Percentiles rank a stretch among this genome's conserved stretches.
Conservation (phyloP, 2,113 vertebrate genomes). For the Zosterops borbonicus region DNA sequence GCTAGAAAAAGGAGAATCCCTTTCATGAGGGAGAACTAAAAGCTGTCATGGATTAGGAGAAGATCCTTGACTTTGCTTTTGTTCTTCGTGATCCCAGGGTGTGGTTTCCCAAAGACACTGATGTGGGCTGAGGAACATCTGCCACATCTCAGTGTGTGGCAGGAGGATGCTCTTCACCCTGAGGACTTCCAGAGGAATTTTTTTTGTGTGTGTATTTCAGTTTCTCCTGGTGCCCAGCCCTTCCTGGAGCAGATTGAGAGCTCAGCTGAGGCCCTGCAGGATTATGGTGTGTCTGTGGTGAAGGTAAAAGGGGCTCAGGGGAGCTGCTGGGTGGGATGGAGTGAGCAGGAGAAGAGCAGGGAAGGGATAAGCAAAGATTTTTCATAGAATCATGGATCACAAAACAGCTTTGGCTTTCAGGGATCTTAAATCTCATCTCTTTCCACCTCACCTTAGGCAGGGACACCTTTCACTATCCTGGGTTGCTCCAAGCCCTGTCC, state of each 20-base stretch:
- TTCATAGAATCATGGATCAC: neutral
- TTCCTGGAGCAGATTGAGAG: slow-evolving; percentile 87
- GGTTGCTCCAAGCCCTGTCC: neutral
- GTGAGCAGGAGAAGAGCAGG: neutral
- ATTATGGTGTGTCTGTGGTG: slow-evolving; percentile 87
- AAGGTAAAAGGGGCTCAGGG: slow-evolving; percentile 76
- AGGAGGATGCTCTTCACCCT: neutral
- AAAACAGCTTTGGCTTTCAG: neutral
- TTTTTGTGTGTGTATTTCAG: slow-evolving; percentile 67
- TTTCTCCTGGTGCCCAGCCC: slow-evolving; percentile 71
- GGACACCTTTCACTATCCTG: neutral
- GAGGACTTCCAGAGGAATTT: neutral
- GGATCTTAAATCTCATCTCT: neutral
- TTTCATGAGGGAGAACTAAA: neutral
- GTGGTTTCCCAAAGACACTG: neutral
- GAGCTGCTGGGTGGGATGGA: neutral
- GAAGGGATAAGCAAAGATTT: neutral
- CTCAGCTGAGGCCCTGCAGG: slow-evolving; percentile 81
- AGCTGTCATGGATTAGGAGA: neutral
- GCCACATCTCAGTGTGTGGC: neutral
- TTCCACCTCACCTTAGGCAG: neutral
- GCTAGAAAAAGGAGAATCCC: neutral
- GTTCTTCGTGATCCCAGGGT: neutral
- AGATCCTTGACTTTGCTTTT: neutral
- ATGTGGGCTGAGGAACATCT: neutral